phyloP scores from a whole-genome alignment of 2,113 vertebrate species.

The Passer domesticus region DNA sequence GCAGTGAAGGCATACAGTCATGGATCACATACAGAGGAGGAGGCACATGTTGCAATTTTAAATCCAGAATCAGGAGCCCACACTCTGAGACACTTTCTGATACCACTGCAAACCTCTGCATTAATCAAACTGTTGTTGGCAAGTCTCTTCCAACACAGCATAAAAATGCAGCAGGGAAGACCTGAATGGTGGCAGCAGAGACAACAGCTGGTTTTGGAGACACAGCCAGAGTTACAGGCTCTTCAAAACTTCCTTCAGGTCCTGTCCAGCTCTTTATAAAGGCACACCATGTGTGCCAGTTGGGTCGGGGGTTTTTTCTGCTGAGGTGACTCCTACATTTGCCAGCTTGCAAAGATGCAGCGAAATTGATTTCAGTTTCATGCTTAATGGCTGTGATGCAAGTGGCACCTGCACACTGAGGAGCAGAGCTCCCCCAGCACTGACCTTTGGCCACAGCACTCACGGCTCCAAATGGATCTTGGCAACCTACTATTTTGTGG shows the following conservation, averaged over 20 bases:
- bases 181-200: background rate
- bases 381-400: background rate
- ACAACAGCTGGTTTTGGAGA: background rate
- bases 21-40: background rate
- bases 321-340: background rate
- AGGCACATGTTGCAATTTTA: background rate
- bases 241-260: background rate
- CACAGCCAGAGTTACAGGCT: background rate
- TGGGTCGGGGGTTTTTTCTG: background rate
- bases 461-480: background rate
- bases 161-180: background rate
- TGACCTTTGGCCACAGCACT: background rate
- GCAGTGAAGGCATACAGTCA: background rate
- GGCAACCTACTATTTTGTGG: background rate
- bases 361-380: background rate
- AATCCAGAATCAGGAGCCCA: background rate
- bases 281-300: background rate
- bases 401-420: background rate
- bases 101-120: background rate
- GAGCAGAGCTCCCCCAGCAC: background rate
- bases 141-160: background rate
- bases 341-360: background rate
- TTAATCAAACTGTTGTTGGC: background rate
- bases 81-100: background rate
- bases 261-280: background rate